Evolutionary conservation across 2,797 vertebrate species (phyloP).

Genomic region (Typhlichthys eigenmanni): DNA sequence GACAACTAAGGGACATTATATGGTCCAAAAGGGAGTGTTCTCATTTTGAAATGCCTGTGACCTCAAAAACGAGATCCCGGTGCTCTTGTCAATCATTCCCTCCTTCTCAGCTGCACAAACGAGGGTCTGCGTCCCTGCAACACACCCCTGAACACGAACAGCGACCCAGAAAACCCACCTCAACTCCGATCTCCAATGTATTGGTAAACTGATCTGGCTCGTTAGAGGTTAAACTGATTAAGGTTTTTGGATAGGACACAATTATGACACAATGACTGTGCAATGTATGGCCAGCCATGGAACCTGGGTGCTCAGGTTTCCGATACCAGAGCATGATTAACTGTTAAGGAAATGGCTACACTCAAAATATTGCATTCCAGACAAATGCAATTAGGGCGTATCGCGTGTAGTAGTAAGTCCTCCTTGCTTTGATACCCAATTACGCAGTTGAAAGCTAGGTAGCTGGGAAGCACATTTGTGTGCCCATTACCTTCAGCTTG

Average conservation of each 20-base stretch:
- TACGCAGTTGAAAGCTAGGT: constrained; percentile 47
- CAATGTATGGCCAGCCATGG: constrained; percentile 56
- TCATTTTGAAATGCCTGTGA: constrained; percentile 21
- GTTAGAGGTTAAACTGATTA: constrained; percentile 79
- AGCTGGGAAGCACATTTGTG: constrained; percentile 33
- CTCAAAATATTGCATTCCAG: constrained; percentile 77
- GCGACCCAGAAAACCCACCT: constrained; percentile 46
- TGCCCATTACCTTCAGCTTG: constrained; percentile 16
- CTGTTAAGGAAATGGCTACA: constrained; percentile 73
- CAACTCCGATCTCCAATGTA: constrained; percentile 49
- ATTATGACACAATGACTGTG: constrained; percentile 77
- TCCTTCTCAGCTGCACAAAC: constrained; percentile 11
- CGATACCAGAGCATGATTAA: constrained; percentile 63
- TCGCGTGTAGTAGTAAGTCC: constrained; percentile 55
- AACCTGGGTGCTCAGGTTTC: constrained; percentile 62
- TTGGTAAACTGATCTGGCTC: constrained; percentile 73
- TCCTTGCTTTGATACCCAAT: constrained; percentile 64
- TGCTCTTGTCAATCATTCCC: constrained; percentile 15
- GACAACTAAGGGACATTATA: constrained; percentile 16
- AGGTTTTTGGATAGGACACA: constrained; percentile 68
- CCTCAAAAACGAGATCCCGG: constrained; percentile 12
- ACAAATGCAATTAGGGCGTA: constrained; percentile 73
- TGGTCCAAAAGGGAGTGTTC: constrained; percentile 4
- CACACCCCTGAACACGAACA: constrained; percentile 29
- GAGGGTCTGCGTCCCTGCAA: constrained; percentile 25